Conservation (phyloP, 2,113 vertebrate genomes). For the Dipodomys spectabilis region DNA sequence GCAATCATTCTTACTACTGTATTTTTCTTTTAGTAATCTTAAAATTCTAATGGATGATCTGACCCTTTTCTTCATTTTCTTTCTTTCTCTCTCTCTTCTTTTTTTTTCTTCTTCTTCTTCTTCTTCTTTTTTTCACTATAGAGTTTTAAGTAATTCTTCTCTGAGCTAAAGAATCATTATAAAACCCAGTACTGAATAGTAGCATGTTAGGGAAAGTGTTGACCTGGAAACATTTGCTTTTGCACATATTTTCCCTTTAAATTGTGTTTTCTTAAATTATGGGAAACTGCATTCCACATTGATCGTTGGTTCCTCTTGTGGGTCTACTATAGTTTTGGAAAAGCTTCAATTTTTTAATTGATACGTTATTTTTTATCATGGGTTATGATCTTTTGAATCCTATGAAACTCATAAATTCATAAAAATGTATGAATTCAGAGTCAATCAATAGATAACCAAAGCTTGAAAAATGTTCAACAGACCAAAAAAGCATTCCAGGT, state of each 20-base stretch:
- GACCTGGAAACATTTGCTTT: conserved; percentile 46
- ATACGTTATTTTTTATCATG: conserved; percentile 67
- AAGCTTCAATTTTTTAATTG: conserved; percentile 61
- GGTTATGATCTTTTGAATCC: conserved; percentile 64
- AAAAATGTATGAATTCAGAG: conserved; percentile 69
- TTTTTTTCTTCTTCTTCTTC: not conserved
- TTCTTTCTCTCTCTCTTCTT: not conserved
- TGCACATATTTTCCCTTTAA: conserved; percentile 39
- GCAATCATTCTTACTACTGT: conserved; percentile 31
- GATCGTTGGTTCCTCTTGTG: conserved; percentile 8
- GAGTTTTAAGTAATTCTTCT: conserved; percentile 55
- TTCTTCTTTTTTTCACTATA: not conserved
- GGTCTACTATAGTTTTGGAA: conserved; percentile 31
- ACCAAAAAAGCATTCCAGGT: conserved; percentile 47
- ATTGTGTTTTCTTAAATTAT: conserved; percentile 50
- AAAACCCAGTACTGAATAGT: conserved; percentile 43
- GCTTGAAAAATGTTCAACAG: conserved; percentile 67
- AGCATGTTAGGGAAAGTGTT: conserved; percentile 9
- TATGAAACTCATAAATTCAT: conserved; percentile 68
- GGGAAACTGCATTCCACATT: conserved; percentile 21
- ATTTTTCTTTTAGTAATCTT: conserved; percentile 47
- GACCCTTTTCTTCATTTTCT: too few relatives aligned
- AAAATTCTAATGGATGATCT: conserved; percentile 48
- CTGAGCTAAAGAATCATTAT: conserved; percentile 18
- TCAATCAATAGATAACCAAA: conserved; percentile 74